Percentiles rank a stretch among this genome's conserved stretches.
Evolutionary conservation across 1,140 invertebrate genomes (phyloP).

Genomic region (Drosophila truncata): DNA sequence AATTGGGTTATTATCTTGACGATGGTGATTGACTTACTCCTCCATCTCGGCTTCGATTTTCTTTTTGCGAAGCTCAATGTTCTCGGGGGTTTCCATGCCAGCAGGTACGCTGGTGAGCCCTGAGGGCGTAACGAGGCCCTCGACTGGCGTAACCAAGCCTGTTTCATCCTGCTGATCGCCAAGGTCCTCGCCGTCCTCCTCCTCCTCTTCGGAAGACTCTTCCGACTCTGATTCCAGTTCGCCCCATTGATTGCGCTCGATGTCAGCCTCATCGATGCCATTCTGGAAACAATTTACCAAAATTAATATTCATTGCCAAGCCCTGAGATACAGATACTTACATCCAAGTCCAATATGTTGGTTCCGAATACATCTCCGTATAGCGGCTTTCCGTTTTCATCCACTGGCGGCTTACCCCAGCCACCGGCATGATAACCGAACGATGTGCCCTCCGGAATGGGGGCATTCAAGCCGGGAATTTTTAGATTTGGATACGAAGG

Average conservation of each 20-base stretch:
- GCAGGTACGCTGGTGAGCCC: conserved; percentile 97
- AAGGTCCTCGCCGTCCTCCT: conserved; percentile 91
- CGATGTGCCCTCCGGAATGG: conserved; percentile 97
- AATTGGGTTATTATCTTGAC: neutral
- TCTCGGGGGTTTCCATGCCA: conserved; percentile 98
- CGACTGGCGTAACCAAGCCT: conserved; percentile 92
- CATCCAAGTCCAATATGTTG: conserved; percentile 88
- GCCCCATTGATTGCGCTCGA: conserved; percentile 98
- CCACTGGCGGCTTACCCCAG: conserved; percentile 99
- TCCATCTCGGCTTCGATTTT: conserved; percentile 99
- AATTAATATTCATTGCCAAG: neutral
- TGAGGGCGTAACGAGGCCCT: conserved; percentile 97
- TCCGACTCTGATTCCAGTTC: conserved; percentile 98
- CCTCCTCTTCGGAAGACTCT: conserved; percentile 94
- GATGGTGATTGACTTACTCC: conserved; percentile 87
- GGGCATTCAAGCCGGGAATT: conserved; percentile 97
- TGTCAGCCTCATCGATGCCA: conserved; percentile 93
- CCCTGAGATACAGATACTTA: conserved; percentile 72
- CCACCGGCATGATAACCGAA: conserved; percentile 99
- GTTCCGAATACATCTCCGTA: conserved; percentile 99
- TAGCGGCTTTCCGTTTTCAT: conserved; percentile 98
- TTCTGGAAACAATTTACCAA: conserved; percentile 82
- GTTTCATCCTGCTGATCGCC: conserved; percentile 89
- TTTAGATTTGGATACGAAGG: conserved; percentile 99
- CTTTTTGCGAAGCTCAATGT: conserved; percentile 98